Evolutionary conservation across 2,797 vertebrate genomes (phyloP), one percentile per base, ranked within the genome.

Genomic region (Channa striata): DNA sequence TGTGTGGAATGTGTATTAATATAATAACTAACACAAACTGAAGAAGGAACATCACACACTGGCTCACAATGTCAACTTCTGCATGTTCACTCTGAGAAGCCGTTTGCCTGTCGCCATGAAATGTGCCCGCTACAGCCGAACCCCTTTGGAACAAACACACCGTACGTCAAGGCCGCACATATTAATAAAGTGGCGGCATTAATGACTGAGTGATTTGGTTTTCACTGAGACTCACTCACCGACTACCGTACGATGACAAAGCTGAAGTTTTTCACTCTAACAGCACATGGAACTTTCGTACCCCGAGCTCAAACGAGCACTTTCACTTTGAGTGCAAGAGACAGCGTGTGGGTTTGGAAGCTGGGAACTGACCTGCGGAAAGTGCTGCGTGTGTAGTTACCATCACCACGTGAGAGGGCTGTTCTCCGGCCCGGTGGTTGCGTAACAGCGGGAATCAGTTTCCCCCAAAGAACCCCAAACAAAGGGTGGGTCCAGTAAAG

Each of bases 391-490:
- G 51, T 86, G 85, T 57, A 82, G 74, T 71, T 74, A 77, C 71
- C 83, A 78, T 82, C 72, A 88, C 83, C 77, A 69, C 68, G 82
- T 54, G 81, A 84, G 80, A 71, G 54, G 78, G 82, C 51, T 12
- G 61, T 68, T 25, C 62, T 85, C 83, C 80, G 89, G 78, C 68
- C 85, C 81, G 47, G 51, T 21, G 23, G 72, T 89, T 87, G 86
- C 69, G 86, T 82, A 90, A 91, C 82, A 63, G 78, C 64, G 71
- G 77, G 77, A 87, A 87, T 84, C 72, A 71, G 86, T 89, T 85
- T 59, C 76, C 77, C 70, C 74, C 73, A 63, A 37, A 74, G 61
- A 80, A 46, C 48, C 14, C 42, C 17, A n/a, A 46, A 19, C 17
- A 44, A 23, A 80, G 85, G 87, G 83, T 56, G 91, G 85, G 74